A percentile compares a stretch with the other conserved stretches of the same genome.
These are phyloP conservation scores for Stenodera caucasica DNA, from an alignment of 2,888 invertebrate genomes.

Conservation along the genomic window DNA sequence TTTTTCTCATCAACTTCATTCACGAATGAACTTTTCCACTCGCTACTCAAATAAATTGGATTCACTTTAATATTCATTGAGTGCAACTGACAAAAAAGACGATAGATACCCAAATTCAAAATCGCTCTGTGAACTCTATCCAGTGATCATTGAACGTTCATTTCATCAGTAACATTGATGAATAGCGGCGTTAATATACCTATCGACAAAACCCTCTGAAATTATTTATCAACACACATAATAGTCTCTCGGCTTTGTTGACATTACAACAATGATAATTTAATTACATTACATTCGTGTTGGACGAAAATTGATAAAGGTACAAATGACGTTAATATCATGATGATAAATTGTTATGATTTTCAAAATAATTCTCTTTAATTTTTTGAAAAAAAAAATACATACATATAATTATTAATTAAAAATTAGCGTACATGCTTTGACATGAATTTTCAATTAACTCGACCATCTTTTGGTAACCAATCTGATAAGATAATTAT, in stretches of 20 bases:
- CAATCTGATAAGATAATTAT: background rate
- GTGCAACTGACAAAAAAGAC: too few species aligned
- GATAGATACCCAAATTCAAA: too few species aligned
- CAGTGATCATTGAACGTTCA: background rate
- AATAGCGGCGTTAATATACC: background rate
- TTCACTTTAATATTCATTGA: background rate
- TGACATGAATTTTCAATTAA: slow-evolving; percentile 4
- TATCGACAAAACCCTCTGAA: background rate
- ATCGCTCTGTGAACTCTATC: too few species aligned
- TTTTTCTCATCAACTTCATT: background rate
- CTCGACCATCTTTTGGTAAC: background rate
- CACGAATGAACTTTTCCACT: background rate
- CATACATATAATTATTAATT: background rate
- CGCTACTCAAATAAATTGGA: background rate
- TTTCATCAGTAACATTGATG: background rate
- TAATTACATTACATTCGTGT: slow-evolving; percentile 3
- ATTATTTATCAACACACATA: slow-evolving; percentile 1
- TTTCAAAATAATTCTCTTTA: too few species aligned
- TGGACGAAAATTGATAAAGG: background rate
- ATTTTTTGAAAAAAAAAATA: background rate
- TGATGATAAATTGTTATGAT: background rate
- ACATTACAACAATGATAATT: background rate
- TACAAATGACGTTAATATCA: slow-evolving; percentile 4
- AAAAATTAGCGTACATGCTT: background rate
- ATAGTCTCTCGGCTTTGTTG: background rate